A percentile compares a stretch with the other conserved stretches of the same genome.
Evolutionary conservation across 2,888 invertebrate genomes (phyloP).

Genomic region (Octonoba sinensis): DNA sequence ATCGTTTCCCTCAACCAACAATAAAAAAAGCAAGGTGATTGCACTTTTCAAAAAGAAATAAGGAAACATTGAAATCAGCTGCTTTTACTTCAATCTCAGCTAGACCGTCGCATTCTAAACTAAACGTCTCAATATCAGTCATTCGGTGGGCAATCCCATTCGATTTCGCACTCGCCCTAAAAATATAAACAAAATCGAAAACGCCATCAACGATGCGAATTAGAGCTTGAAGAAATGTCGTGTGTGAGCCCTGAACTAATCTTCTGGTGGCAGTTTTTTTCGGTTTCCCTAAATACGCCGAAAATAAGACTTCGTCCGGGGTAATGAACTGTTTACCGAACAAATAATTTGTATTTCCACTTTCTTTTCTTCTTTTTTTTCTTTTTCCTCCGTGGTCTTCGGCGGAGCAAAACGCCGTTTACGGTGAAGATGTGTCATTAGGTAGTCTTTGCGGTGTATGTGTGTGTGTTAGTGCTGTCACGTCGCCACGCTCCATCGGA

Average conservation of each 20-base stretch:
- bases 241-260: conserved; percentile 3
- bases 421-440: conserved; percentile 29
- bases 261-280: conserved; percentile 1
- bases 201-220: conserved; percentile 34
- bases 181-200: conserved; percentile 24
- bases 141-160: conserved; percentile 8
- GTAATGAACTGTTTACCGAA: conserved; percentile 42
- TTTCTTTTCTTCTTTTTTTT: conserved; percentile 13
- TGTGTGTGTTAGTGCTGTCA: conserved; percentile 18
- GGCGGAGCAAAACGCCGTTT: neutral
- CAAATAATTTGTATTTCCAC: conserved; percentile 35
- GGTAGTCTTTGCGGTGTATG: conserved; percentile 8
- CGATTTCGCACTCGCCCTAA: conserved; percentile 37
- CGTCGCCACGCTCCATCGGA: conserved; percentile 14
- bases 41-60: no score
- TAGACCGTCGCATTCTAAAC: neutral
- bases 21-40: no score
- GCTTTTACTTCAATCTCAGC: no score
- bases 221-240: conserved; percentile 48
- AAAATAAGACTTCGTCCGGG: conserved; percentile 12
- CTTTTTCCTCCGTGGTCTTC: conserved; percentile 16
- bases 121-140: conserved; percentile 32
- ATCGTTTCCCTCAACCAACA: no score
- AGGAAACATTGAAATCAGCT: no score
- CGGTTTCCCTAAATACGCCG: conserved; percentile 35